Base-by-base conservation (phyloP, 2,113 vertebrate species). In the Pseudonaja textilis region DNA sequence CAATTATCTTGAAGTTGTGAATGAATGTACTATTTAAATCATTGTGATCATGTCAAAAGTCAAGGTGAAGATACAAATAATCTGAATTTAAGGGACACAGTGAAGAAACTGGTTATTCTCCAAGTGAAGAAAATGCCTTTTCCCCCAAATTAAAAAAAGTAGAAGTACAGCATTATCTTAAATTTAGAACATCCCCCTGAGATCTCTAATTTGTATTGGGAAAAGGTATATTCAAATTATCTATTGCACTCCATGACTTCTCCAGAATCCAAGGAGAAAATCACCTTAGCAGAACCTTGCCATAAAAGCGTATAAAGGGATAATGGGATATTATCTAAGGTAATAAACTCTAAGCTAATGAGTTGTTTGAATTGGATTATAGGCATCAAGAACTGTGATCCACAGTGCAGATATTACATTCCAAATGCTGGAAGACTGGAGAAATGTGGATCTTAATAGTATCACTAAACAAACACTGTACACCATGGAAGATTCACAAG, bases 401-500 rank as follows among this genome's bases (percentile, higher is more conserved):
- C 99, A 99, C 98, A 99, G 99, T n/a, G 98, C 99, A 45, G 99
- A 99, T 98, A 99, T 99, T 98, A 99, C 99, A 1, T 99, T 99
- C 97, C 99, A 99, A 97, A 99, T 99, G 99, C 98, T 99, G 97
- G 99, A 99, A 96, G 99, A 99, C 98, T 99, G 99, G 99, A 98
- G 99, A 96, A 99, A 99, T 39, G 99, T 99, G 97, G 99, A 99
- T 97, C 97, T 99, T 96, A 99, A 98, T 97, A 99, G 99, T 97
- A 99, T 99, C 97, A 99, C 99, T 97, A 99, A 99, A 98, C 99
- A 99, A 97, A 99, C 99, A 64, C 98, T 99, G 93, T 99, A 99
- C 95, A 99, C 99, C 91, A 99, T 99, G 99, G 99, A 99, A 96
- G 99, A 99, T 96, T 99, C 99, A 1, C 98, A 98, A 39, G 99